Evolutionary conservation across 2,797 vertebrate genomes (phyloP), one percentile per base, ranked within the genome.

Genomic region (Falco novaeseelandiae): DNA sequence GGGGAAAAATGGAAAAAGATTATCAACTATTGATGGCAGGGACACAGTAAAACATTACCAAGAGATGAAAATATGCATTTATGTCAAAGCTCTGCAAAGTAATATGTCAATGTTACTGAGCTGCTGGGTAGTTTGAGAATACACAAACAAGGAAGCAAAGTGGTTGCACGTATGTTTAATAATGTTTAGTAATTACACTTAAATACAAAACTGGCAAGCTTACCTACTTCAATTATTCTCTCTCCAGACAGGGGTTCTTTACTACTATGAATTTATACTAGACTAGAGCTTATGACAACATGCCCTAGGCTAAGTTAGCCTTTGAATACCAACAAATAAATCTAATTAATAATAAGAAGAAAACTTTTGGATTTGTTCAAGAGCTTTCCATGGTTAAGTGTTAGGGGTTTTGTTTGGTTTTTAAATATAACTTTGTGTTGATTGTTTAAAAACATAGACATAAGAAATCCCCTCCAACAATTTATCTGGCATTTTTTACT

Each of bases 401-500:
- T 42, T 42, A 16, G 15, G 7, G 11, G 11, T 48, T 23, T 80
- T 42, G 16, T 23, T 92, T 84, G 63, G 5, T 5, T 93, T 94
- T 85, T 73, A 80, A 92, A 44, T 58, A 48, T 52, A 70, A 36
- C 26, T 77, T 89, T 66, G 22, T 52, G 15, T 8, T 87, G 20
- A 46, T 66, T 1, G 16, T 65, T 54, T 40, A 12, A 73, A 87
- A 54, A 57, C 15, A 46, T 4, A 83, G n/a, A 38, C 16, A 62
- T 36, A 76, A 87, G 29, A 94, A 83, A 72, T 6, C 8, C 4
- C 5, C 16, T 66, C 14, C 61, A 92, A 61, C 46, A 73, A 79
- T 90, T 90, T 80, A 73, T 82, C 81, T 93, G 59, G 20, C 15
- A 54, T 90, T 92, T 96, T 79, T 77, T 21, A 40, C 12, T 88